These are phyloP conservation scores for Zosterops japonicus DNA, from an alignment of 2,113 vertebrate genomes.

Conservation along the genomic window DNA sequence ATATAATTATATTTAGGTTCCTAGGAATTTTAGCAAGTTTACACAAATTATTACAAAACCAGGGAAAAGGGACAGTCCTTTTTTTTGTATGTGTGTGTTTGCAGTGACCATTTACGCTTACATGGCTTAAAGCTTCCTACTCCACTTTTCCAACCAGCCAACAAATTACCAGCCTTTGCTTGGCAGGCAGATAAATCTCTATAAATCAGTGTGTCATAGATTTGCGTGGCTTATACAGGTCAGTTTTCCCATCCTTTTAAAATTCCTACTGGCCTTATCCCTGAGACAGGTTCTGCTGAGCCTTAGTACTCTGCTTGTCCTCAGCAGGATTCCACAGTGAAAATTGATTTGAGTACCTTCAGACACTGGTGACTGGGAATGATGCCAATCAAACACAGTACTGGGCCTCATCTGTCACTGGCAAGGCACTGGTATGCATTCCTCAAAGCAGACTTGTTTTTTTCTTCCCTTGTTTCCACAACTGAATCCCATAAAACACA, in stretches of 20 bases:
- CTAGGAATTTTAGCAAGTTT: not conserved
- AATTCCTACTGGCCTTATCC: not conserved
- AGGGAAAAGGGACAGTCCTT: not conserved
- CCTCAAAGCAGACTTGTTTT: not conserved
- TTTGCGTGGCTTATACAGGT: not conserved
- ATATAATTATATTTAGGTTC: not conserved
- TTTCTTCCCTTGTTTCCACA: not conserved
- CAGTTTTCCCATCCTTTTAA: not conserved
- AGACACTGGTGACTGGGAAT: not conserved
- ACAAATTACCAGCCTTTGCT: not conserved
- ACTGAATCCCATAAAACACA: rapidly evolving
- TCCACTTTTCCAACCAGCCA: not conserved
- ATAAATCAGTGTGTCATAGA: not conserved
- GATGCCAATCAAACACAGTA: not conserved
- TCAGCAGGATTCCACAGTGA: not conserved
- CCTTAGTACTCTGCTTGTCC: not conserved
- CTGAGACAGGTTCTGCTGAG: not conserved
- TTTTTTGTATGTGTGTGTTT: not conserved
- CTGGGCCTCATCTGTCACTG: not conserved
- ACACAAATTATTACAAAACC: not conserved
- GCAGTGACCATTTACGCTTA: not conserved
- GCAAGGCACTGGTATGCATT: not conserved
- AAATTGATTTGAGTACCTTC: not conserved
- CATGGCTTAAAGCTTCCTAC: not conserved
- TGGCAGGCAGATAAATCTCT: not conserved